These are phyloP conservation scores for Melanophora roralis DNA, from an alignment of 2,888 invertebrate genomes.

Conservation along the genomic window DNA sequence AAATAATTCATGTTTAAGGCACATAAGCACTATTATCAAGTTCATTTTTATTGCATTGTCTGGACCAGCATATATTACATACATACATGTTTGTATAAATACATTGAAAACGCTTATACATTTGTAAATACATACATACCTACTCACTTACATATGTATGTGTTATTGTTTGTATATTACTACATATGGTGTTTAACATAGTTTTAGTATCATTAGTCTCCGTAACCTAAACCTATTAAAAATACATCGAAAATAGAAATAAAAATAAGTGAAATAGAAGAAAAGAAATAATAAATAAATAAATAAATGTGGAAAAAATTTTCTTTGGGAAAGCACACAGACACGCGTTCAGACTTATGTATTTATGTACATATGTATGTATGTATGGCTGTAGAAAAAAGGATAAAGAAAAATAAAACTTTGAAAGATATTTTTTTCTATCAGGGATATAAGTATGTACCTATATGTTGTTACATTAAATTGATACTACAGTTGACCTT, in stretches of 20 bases:
- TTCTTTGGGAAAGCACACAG: slow-evolving; percentile 58
- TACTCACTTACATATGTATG: background rate
- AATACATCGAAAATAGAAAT: slow-evolving; percentile 53
- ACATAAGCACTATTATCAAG: slow-evolving; percentile 55
- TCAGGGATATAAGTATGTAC: slow-evolving; percentile 58
- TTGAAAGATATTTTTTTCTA: slow-evolving; percentile 62
- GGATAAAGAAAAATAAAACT: slow-evolving; percentile 60
- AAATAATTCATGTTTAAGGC: slow-evolving; percentile 31
- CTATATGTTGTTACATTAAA: slow-evolving; percentile 65
- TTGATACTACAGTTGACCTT: slow-evolving; percentile 73
- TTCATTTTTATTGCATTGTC: slow-evolving; percentile 65
- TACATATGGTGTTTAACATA: slow-evolving; percentile 41
- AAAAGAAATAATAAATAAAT: slow-evolving; percentile 27
- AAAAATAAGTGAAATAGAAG: slow-evolving; percentile 53
- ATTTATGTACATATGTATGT: slow-evolving; percentile 26
- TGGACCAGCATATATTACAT: slow-evolving; percentile 51
- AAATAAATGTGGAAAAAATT: slow-evolving; percentile 52
- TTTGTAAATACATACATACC: slow-evolving; percentile 8
- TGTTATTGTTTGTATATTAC: background rate
- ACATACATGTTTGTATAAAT: background rate
- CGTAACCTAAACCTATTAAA: slow-evolving; percentile 62
- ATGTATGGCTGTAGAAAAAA: slow-evolving; percentile 10
- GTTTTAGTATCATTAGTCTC: slow-evolving; percentile 50
- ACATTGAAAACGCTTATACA: too few species aligned
- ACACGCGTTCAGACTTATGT: slow-evolving; percentile 33